phyloP scores from a whole-genome alignment of 2,888 invertebrate species.

The Lasioglossum zephyrum region DNA sequence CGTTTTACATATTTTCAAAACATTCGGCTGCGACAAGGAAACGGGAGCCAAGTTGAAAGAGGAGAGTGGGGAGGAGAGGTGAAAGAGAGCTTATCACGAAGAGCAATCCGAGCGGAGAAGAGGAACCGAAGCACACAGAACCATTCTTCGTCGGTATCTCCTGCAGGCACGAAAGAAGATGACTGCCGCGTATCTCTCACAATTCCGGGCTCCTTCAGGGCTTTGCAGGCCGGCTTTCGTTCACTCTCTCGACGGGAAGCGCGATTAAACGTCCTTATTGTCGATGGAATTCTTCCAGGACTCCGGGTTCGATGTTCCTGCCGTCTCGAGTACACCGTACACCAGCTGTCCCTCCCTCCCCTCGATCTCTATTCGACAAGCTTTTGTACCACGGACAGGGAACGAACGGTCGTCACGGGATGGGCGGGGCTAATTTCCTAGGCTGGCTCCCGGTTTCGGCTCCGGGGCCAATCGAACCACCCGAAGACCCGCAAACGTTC shows the following conservation, averaged over 20 bases:
- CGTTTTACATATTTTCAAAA: slow-evolving; percentile 17
- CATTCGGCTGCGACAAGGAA: slow-evolving; percentile 7
- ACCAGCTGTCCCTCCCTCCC: background rate
- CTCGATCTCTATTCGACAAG: background rate
- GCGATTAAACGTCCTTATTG: slow-evolving; percentile 55
- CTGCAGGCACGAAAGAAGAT: background rate
- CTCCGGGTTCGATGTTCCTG: slow-evolving; percentile 49
- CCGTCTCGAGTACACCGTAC: slow-evolving; percentile 27
- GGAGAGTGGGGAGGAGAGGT: background rate
- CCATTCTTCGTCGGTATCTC: slow-evolving; percentile 33
- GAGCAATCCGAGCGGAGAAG: slow-evolving; percentile 9
- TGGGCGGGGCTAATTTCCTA: background rate
- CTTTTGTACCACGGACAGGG: slow-evolving; percentile 4
- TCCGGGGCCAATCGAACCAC: background rate
- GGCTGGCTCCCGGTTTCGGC: background rate
- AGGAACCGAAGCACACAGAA: slow-evolving; percentile 17
- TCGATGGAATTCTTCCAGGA: slow-evolving; percentile 60
- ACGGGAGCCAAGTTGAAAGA: background rate
- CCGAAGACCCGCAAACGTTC: background rate
- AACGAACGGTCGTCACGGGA: background rate
- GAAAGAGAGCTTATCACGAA: slow-evolving; percentile 1
- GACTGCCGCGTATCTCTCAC: background rate
- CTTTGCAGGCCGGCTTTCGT: slow-evolving; percentile 14
- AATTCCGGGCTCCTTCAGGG: slow-evolving; percentile 13
- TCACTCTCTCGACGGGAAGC: slow-evolving; percentile 32